Base-by-base conservation (phyloP, 2,888 invertebrate species). In the Drosophila pseudotalamancana region DNA sequence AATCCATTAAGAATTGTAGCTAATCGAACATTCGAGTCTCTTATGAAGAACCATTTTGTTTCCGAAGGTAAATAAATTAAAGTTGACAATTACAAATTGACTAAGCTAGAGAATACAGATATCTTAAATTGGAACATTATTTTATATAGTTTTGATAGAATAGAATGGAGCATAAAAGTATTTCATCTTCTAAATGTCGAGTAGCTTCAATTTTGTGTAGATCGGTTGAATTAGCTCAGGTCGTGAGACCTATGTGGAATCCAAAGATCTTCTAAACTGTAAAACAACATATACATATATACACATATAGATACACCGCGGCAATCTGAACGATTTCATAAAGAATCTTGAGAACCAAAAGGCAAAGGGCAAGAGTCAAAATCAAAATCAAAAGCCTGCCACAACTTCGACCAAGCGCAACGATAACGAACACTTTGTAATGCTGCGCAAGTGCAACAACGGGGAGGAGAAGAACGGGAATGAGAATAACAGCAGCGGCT, bases 281-380 rank as follows among this genome's bases (percentile, higher is more conserved):
- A 18, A n/a, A 23, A 11, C 27, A 32, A 46, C 29, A 42, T 27
- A 27, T 42, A 42, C 12, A 40, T 23, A 40, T 1, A 39, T 19
- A 11, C 1, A 42, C 1, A 27, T 23, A 29, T 48, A 35, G 91
- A 87, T 92, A 65, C 91, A 91, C 82, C 89, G 91, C 29, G 92
- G 92, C 67, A 91, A 90, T 83, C 87, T 91, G 60, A 88, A 81
- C 53, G 90, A 91, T 76, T 86, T 91, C 42, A 73, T 89, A 18
- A 90, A 89, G 77, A 91, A 91, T 78, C 84, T 91, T 64, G 91
- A 90, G 75, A 91, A 91, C 57, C 89, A 85, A 55, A 89, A 89
- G 62, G 71, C 84, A 25, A 88, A 83, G 50, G 19, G 50, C 37
- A 74, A 77, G 19, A 54, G 4, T 11, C 63, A 19, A 37, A 29